A percentile compares a stretch with the other conserved stretches of the same genome.
Evolutionary conservation across 2,888 invertebrate species (phyloP).

Genomic region (Corbicula japonica): DNA sequence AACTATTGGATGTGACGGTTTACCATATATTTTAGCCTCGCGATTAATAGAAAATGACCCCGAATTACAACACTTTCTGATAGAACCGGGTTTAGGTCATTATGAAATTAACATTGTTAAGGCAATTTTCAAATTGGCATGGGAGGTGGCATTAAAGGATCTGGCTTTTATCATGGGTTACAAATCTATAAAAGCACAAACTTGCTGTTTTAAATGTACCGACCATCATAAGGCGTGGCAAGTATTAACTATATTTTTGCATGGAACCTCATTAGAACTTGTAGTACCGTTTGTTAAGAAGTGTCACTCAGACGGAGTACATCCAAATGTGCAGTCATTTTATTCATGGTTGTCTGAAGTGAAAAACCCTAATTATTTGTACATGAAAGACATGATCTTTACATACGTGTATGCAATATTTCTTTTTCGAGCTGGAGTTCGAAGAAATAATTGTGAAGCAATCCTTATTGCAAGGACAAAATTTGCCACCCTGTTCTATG

Average conservation of each 20-base stretch:
- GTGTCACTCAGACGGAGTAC: background rate
- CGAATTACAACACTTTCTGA: no score
- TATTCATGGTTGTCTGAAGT: background rate
- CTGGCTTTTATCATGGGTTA: no score
- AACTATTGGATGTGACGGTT: no score
- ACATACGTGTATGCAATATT: background rate
- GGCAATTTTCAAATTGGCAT: no score
- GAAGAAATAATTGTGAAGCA: conserved; percentile 6
- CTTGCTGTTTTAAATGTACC: no score
- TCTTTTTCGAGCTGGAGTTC: conserved; percentile 10
- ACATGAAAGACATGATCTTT: background rate
- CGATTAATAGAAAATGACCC: no score
- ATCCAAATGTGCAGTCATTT: background rate
- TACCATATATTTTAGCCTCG: no score
- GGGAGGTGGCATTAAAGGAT: no score
- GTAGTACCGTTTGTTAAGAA: background rate
- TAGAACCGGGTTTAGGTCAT: no score
- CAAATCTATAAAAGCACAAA: no score
- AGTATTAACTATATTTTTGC: background rate
- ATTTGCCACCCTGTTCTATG: conserved; percentile 3
- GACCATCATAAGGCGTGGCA: conserved; percentile 13
- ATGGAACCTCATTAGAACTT: conserved; percentile 10
- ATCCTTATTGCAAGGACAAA: conserved; percentile 3
- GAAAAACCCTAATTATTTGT: conserved; percentile 1
- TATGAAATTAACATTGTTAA: no score